phyloP scores from a whole-genome alignment of 2,888 invertebrate genomes.

The Platypus cylindrus region DNA sequence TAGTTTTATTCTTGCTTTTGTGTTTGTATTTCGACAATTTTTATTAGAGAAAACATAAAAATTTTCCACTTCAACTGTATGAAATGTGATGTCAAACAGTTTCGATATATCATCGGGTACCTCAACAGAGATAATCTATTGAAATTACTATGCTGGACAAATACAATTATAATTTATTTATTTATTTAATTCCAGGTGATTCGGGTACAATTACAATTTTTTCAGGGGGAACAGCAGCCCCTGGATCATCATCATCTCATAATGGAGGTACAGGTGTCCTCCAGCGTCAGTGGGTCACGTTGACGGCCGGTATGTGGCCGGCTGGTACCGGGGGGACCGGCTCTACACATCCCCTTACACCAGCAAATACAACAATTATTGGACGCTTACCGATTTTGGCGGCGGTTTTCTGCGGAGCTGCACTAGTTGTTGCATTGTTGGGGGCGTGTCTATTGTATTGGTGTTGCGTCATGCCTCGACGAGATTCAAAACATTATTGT shows the following conservation, averaged over 20 bases:
- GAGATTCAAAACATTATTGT: conserved; percentile 58
- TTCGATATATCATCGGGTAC: too few relatives aligned
- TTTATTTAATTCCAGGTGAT: conserved; percentile 32
- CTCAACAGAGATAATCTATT: too few relatives aligned
- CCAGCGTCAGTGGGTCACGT: conserved; percentile 40
- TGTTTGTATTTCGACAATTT: too few relatives aligned
- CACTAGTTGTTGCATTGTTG: conserved; percentile 50
- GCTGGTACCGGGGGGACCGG: conserved; percentile 33
- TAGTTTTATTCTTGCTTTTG: too few relatives aligned
- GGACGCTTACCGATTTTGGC: conserved; percentile 37
- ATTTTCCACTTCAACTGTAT: too few relatives aligned
- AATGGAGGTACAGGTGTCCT: conserved; percentile 26
- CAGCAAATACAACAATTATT: conserved; percentile 27
- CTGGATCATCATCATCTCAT: too few relatives aligned
- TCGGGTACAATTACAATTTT: conserved; percentile 25
- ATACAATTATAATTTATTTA: too few relatives aligned
- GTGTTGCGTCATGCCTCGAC: conserved; percentile 56
- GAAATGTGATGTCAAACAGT: too few relatives aligned
- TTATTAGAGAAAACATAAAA: too few relatives aligned
- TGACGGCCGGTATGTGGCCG: conserved; percentile 42
- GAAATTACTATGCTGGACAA: too few relatives aligned
- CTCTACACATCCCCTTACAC: conserved; percentile 35
- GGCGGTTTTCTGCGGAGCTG: conserved; percentile 42
- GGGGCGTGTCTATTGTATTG: conserved; percentile 52
- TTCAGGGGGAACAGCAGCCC: conserved; percentile 13